Evolutionary conservation across 1,140 invertebrate genomes (phyloP).

Genomic region (Planococcus citri): DNA sequence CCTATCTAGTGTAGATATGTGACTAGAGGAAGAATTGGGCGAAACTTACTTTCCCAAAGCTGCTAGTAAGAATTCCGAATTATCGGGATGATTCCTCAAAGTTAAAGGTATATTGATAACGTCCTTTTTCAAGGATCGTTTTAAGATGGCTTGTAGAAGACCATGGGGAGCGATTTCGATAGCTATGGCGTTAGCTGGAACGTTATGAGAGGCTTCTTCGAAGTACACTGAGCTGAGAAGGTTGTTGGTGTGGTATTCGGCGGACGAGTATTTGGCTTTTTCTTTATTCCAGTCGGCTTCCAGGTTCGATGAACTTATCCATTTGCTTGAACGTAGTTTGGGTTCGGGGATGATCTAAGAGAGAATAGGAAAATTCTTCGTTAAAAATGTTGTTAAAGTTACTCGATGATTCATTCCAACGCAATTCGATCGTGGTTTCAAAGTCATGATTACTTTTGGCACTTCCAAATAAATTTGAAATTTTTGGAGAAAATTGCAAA

Average conservation of each 20-base stretch:
- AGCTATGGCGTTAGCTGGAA: conserved; percentile 28
- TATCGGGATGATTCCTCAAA: conserved; percentile 56
- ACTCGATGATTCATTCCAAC: too few relatives aligned
- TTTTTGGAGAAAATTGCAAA: too few relatives aligned
- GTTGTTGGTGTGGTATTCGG: conserved; percentile 90
- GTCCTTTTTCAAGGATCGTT: conserved; percentile 40
- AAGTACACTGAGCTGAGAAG: conserved; percentile 31
- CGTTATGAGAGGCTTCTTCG: conserved; percentile 27
- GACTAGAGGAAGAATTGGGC: neutral
- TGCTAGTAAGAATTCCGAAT: conserved; percentile 53
- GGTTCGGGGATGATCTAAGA: conserved; percentile 46
- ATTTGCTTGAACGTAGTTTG: conserved; percentile 55
- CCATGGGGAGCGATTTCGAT: conserved; percentile 74
- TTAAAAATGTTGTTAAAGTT: too few relatives aligned
- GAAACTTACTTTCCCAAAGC: conserved; percentile 51
- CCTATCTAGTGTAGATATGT: neutral
- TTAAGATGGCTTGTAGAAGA: conserved; percentile 51
- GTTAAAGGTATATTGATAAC: conserved; percentile 66
- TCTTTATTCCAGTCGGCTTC: conserved; percentile 60
- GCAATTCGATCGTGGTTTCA: too few relatives aligned
- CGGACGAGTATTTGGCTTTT: conserved; percentile 53
- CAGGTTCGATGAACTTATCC: conserved; percentile 77
- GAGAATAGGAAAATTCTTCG: neutral
- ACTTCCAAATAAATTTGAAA: too few relatives aligned
- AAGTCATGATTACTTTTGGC: too few relatives aligned